phyloP scores from a whole-genome alignment of 2,888 invertebrate species.

The Drosophila kuntzei region DNA sequence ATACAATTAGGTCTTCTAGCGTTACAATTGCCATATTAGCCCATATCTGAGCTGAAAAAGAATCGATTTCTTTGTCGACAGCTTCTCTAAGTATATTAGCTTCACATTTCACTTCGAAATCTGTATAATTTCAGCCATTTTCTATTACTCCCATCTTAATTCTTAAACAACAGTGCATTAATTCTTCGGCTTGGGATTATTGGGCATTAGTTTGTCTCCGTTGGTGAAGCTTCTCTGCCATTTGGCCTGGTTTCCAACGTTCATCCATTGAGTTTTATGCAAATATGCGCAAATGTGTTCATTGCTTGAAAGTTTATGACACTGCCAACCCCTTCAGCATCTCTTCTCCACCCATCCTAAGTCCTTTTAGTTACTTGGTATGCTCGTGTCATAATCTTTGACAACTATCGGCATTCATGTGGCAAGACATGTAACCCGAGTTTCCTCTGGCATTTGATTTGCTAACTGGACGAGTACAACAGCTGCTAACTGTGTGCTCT shows the following conservation, averaged over 20 bases:
- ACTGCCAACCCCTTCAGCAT: conserved; percentile 5
- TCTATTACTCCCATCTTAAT: no score
- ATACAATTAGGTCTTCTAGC: no score
- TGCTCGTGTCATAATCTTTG: conserved; percentile 78
- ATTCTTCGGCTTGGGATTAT: conserved; percentile 2
- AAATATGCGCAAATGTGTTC: conserved; percentile 79
- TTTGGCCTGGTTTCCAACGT: conserved; percentile 47
- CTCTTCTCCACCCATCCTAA: neutral
- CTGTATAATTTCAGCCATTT: neutral
- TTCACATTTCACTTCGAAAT: neutral
- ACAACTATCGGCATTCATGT: conserved; percentile 78
- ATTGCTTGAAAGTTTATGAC: conserved; percentile 72
- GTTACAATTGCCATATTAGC: neutral
- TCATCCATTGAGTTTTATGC: conserved; percentile 69
- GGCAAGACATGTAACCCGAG: conserved; percentile 37
- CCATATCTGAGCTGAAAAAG: neutral
- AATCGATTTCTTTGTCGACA: neutral
- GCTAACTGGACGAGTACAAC: conserved; percentile 59
- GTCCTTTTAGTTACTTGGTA: conserved; percentile 18
- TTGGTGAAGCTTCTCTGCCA: conserved; percentile 33
- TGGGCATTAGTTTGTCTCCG: neutral
- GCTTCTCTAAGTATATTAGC: neutral
- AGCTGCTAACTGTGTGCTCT: conserved; percentile 53
- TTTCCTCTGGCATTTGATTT: conserved; percentile 69
- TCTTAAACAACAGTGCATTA: conserved; percentile 14